Base-by-base conservation (phyloP, 2,888 invertebrate species). In the Penaeus monodon region DNA sequence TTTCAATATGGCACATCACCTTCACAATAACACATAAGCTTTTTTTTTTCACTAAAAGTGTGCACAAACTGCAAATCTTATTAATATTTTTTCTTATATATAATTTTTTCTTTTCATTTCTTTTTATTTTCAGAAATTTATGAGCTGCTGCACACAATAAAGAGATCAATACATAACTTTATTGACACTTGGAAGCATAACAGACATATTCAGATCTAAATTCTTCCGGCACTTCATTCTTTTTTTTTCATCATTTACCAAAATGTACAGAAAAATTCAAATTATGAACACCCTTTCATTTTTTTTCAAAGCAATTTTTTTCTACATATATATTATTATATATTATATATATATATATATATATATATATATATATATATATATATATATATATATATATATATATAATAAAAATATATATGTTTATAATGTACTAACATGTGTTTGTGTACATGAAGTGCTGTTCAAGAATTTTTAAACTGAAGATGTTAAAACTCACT, bases 161-260 rank as follows among this genome's bases (percentile, higher is more conserved):
- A 81, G 82, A 82, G 76, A 78, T 84, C 77, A 77, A 77, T 38
- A 81, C 66, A 68, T 81, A 66, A 81, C 29, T 68, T 81, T 81
- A 81, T 80, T 80, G 65, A 84, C 84, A 84, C 78, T 76, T 83
- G 84, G 84, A 84, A 82, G 82, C 82, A 82, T 82, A 24, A 73
- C 73, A 33, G 73, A 80, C 74, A 82, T 22, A n/a, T 24, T 24
- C 49, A 33, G 33, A 33, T 38, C 33, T 74, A 24, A 33, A 74
- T 33, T 38, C 29, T 27, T 64, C 22, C 64, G 78, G 22, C 63
- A 78, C 33, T 64, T 78, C 63, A 57, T 63, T 24, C 78, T 63
- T 8, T 64, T 29, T 49, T 17, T 33, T 78, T 63, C 24, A 38
- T 33, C 29, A 0, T 74, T 74, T 29, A 74, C 22, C 29, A 33